Conservation (phyloP, 2,797 vertebrate genomes). For the Hephaestus fuliginosus region DNA sequence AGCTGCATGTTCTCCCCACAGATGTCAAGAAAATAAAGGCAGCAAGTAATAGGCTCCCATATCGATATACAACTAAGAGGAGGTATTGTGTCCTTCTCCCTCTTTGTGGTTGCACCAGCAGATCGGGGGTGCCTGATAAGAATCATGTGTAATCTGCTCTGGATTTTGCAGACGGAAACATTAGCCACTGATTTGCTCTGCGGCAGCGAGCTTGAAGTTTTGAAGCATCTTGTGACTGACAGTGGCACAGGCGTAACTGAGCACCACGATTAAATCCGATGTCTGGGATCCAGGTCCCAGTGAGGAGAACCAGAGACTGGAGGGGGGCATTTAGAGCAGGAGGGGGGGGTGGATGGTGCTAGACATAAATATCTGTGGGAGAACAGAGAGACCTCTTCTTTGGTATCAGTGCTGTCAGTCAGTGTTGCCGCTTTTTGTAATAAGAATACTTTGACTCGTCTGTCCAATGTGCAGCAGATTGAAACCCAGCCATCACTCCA, state of each 20-base stretch:
- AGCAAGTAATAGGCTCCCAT: slow-evolving; percentile 35
- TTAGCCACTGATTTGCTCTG: slow-evolving; percentile 66
- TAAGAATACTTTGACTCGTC: slow-evolving; percentile 16
- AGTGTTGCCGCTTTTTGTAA: slow-evolving; percentile 38
- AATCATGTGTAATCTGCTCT: slow-evolving; percentile 60
- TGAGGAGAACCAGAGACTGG: slow-evolving; percentile 25
- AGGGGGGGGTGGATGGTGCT: slow-evolving; percentile 32
- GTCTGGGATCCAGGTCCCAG: slow-evolving; percentile 36
- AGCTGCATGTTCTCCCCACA: slow-evolving; percentile 14
- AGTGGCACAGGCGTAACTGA: slow-evolving; percentile 54
- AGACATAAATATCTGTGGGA: slow-evolving; percentile 66
- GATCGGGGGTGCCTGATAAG: slow-evolving; percentile 65
- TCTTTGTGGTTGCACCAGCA: slow-evolving; percentile 41
- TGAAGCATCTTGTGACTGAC: slow-evolving; percentile 63
- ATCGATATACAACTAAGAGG: slow-evolving; percentile 53
- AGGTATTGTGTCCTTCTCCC: slow-evolving; percentile 58
- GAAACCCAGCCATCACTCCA: slow-evolving; percentile 33
- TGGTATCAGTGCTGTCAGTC: slow-evolving; percentile 59
- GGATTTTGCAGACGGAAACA: slow-evolving; percentile 59
- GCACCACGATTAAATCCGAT: slow-evolving; percentile 56
- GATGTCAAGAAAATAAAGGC: slow-evolving; percentile 40
- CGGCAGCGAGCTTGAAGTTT: slow-evolving; percentile 40
- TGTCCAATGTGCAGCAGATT: slow-evolving; percentile 28
- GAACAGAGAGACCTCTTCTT: slow-evolving; percentile 39
- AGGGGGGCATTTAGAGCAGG: slow-evolving; percentile 29